A percentile compares a stretch with the other conserved stretches of the same genome.
Evolutionary conservation across 2,888 invertebrate genomes (phyloP).

Genomic region (Clusia tigrina): DNA sequence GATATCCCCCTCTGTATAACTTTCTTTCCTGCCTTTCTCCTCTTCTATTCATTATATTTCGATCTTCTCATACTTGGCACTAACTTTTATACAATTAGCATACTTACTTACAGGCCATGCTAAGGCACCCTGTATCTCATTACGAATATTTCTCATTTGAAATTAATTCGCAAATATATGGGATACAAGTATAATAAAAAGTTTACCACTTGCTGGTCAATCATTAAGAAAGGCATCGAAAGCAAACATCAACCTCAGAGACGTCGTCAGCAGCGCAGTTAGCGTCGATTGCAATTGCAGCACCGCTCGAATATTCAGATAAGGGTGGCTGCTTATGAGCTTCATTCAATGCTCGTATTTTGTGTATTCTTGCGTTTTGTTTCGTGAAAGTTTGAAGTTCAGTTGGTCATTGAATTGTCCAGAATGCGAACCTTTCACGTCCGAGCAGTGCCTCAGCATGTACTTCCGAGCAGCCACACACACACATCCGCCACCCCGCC

Average conservation of each 20-base stretch:
- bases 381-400: constrained; percentile 49
- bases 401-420: constrained; percentile 53
- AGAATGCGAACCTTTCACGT: constrained; percentile 8
- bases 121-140: constrained; percentile 13
- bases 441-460: background rate
- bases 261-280: background rate
- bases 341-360: background rate
- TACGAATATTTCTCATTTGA: constrained; percentile 19
- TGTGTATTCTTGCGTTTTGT: background rate
- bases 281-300: background rate
- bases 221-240: constrained; percentile 47
- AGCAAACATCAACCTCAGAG: constrained; percentile 26
- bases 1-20: too few species aligned
- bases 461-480: background rate
- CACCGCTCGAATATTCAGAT: background rate
- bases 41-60: too few species aligned
- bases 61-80: too few species aligned
- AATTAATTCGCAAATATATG: constrained; percentile 23
- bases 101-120: background rate
- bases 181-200: background rate
- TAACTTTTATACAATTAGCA: background rate
- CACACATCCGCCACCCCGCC: background rate
- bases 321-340: background rate
- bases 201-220: constrained; percentile 36
- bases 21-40: too few species aligned